Evolutionary conservation across 2,797 vertebrate genomes (phyloP).

Genomic region (Microhierax caerulescens): DNA sequence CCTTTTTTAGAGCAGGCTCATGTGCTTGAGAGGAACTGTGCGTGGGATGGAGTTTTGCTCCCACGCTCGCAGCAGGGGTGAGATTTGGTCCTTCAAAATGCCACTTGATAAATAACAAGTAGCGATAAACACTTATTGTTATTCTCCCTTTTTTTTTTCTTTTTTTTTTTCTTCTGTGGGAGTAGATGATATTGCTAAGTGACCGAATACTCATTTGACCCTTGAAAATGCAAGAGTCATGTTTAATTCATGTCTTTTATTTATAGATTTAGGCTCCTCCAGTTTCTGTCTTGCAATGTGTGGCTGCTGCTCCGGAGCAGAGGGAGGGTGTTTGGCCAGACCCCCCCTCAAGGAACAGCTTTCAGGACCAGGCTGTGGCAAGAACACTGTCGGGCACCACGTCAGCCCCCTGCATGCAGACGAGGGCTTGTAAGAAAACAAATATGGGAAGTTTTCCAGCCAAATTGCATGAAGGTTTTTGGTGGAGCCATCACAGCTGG

Average conservation of each 20-base stretch:
- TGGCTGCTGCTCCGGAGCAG: background rate
- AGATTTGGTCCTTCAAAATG: background rate
- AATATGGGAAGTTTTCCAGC: background rate
- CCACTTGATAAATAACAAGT: background rate
- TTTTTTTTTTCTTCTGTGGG: background rate
- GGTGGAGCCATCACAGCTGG: background rate
- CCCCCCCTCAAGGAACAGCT: background rate
- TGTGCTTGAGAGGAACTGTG: background rate
- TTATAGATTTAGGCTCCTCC: slow-evolving; percentile 18
- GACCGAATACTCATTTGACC: slow-evolving; percentile 36
- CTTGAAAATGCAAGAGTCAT: slow-evolving; percentile 1
- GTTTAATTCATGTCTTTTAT: slow-evolving; percentile 61
- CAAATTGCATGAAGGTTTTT: background rate
- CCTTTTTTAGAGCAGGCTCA: background rate
- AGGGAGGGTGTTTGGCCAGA: background rate
- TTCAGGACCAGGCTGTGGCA: background rate
- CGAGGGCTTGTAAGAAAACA: background rate
- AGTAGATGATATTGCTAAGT: slow-evolving; percentile 20
- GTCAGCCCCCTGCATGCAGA: background rate
- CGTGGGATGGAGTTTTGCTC: background rate
- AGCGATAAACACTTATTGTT: background rate
- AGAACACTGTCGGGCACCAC: background rate
- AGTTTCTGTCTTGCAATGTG: background rate
- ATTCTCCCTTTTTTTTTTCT: background rate
- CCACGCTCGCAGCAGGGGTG: background rate